Evolutionary conservation across 2,888 invertebrate genomes (phyloP), one percentile per base, ranked within the genome.

Genomic region (Xestia c-nigrum): DNA sequence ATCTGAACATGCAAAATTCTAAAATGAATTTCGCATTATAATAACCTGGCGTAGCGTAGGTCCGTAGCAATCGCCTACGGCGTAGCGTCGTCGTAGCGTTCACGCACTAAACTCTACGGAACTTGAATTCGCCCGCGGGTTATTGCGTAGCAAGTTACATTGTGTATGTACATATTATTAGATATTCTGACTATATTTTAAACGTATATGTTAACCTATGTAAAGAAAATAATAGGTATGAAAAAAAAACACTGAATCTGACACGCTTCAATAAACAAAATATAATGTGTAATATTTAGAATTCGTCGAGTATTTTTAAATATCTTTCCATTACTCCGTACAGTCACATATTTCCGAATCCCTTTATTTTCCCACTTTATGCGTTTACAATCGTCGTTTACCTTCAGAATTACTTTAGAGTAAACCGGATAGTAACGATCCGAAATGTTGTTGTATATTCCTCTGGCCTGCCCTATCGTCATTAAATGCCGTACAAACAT

Each of bases 61-160:
- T 84, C 85, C 91, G 92, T 92, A 94, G 92, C 90, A 86, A 85
- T 88, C 74, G 91, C 91, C 92, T 94, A 94, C 93, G 91, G 91
- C 94, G 93, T 93, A 94, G 92, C 87, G 50, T 90, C 93, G 55
- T 21, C 87, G 91, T 92, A 91, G 91, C 87, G 75, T 73, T 84
- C 81, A 86, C 88, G 88, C 85, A 82, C 73, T 85, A 80, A 86
- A 80, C 85, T 85, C 83, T 85, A 83, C 87, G 83, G 84, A 86
- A 88, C 87, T 85, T 65, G 88, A 89, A 87, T 88, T 81, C 85
- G 88, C 78, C 88, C 86, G 83, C 78, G 74, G 86, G 90, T 88
- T 87, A 87, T 88, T 84, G 88, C 88, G 87, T 85, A 83, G 74
- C 79, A 79, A 83, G 84, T 83, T 84, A 72, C 24, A 65, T n/a